Base-by-base conservation (phyloP, 2,797 vertebrate species). In the Malacoctenus gilli region DNA sequence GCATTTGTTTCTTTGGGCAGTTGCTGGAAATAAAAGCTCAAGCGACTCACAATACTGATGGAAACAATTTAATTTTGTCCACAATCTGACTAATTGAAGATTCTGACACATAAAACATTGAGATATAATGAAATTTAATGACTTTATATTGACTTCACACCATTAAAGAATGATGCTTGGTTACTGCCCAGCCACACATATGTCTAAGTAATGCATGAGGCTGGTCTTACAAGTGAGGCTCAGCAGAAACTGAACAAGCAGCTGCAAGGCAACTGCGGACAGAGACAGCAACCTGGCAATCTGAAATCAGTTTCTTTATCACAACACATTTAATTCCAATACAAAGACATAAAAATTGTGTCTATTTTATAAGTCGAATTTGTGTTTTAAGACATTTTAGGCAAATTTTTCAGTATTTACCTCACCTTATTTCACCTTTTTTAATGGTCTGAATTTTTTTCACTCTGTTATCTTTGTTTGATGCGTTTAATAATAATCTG, bases 121-220 rank as follows among this genome's bases (percentile, higher is more conserved):
- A 42, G 6, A 35, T 31, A 46, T 15, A 1, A 43, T 32, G 40
- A 28, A 41, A 10, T 15, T 38, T 19, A 0, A 61, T 36, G 8
- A 19, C 34, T 34, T 49, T 8, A 55, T 19, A 8, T 44, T 53
- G 23, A 49, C 53, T 49, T 43, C 2, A 68, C 21, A 52, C 7
- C 14, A 51, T 44, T 42, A 61, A 39, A 23, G 20, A 54, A 63
- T 32, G 47, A 42, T 0, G 4, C 4, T 50, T 4, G 50, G 40
- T 43, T 15, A 66, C 11, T 54, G 8, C 8, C 25, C 13, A 23
- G 47, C 13, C 42, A 61, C 37, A 54, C 11, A 52, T 23, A 49
- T 47, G 2, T 37, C 59, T 54, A 14, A 68, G 71, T 57, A 12
- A 54, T 70, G 37, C 35, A 59, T 39, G 34, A 30, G 5, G 12